Conservation (phyloP, 2,797 vertebrate genomes). For the Psittacula echo region DNA sequence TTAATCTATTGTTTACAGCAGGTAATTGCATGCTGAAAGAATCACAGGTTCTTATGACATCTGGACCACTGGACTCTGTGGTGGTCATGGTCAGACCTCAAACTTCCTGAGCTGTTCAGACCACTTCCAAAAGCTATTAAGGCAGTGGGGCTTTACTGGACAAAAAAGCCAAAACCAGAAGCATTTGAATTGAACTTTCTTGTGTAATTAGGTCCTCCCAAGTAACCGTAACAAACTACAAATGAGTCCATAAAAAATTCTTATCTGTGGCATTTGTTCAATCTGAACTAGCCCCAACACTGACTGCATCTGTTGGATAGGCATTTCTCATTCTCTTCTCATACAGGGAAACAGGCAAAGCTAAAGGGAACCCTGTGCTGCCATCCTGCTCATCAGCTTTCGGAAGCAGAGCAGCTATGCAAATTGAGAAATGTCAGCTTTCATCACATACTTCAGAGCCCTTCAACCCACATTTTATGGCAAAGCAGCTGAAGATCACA, state of each 20-base stretch:
- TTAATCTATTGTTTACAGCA: conserved; percentile 18
- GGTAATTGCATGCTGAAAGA: conserved; percentile 15
- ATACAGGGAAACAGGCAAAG: neutral
- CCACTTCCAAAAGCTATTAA: neutral
- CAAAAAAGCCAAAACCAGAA: neutral
- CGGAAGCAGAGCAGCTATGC: neutral
- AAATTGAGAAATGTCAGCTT: neutral
- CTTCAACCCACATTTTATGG: neutral
- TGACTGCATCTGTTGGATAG: neutral
- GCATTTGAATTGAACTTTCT: neutral
- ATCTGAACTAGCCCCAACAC: neutral
- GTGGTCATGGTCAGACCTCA: neutral
- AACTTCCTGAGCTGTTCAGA: neutral
- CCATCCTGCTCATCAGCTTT: neutral
- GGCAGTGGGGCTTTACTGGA: neutral
- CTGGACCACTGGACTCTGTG: neutral
- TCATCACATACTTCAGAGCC: neutral
- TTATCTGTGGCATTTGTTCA: neutral
- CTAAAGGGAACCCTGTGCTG: neutral
- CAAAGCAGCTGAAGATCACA: conserved; percentile 4
- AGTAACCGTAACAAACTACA: neutral
- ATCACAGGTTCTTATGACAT: neutral
- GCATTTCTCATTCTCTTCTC: neutral
- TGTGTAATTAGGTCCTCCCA: conserved; percentile 22
- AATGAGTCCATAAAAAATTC: neutral